Evolutionary conservation across 2,888 invertebrate genomes (phyloP).

Genomic region (Eustalomyia histrio): DNA sequence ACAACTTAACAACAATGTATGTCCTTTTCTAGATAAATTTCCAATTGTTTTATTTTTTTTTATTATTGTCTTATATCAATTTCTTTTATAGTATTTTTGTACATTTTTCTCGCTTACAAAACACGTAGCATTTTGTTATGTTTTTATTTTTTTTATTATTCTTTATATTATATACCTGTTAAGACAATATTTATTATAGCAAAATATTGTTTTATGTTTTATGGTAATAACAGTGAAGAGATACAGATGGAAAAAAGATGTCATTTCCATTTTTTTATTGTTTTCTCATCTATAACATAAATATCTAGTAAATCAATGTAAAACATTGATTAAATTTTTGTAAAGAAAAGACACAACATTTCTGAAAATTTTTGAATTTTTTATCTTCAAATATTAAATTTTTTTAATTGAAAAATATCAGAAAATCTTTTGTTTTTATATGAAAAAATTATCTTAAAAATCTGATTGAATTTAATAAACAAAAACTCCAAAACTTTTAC

Average conservation of each 20-base stretch:
- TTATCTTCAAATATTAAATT: too few species aligned
- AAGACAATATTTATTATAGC: neutral
- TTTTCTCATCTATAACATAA: neutral
- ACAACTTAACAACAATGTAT: neutral
- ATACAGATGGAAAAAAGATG: neutral
- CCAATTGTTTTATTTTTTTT: neutral
- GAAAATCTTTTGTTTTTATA: too few species aligned
- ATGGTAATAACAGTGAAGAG: too few species aligned
- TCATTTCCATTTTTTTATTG: neutral
- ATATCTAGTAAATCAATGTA: slow-evolving; percentile 6
- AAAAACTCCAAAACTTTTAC: too few species aligned
- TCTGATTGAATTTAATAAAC: too few species aligned
- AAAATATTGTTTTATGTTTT: neutral
- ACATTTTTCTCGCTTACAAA: neutral
- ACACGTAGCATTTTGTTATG: neutral
- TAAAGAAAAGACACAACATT: too few species aligned
- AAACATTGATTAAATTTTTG: neutral
- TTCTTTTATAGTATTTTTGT: neutral
- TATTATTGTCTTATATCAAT: neutral
- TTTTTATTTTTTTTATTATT: neutral
- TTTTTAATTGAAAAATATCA: too few species aligned
- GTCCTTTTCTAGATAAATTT: neutral
- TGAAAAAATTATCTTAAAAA: too few species aligned
- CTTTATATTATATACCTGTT: neutral
- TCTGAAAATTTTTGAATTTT: too few species aligned